Percentiles rank a stretch among this genome's conserved stretches.
Evolutionary conservation across 2,888 invertebrate species (phyloP).

Genomic region (Caenorhabditis wallacei): DNA sequence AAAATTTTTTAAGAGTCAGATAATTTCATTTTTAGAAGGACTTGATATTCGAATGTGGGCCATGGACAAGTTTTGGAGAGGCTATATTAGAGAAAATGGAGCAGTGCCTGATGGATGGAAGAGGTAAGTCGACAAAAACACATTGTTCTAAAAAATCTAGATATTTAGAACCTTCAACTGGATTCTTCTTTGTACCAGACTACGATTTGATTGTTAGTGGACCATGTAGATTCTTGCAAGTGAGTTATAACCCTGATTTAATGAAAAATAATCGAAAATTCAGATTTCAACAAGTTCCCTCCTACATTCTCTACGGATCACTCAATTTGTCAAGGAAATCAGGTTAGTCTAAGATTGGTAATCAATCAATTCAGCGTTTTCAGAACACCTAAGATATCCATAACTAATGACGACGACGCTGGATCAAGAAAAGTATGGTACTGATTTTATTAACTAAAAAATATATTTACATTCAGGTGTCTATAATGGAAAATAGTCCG

Average conservation of each 20-base stretch:
- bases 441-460: no score
- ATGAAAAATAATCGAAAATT: no score
- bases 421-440: conserved; percentile 32
- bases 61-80: conserved; percentile 95
- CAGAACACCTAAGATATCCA: conserved; percentile 56
- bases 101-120: conserved; percentile 22
- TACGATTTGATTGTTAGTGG: conserved; percentile 58
- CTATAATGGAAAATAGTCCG: conserved; percentile 30
- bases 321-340: conserved; percentile 54
- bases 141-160: no score
- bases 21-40: conserved; percentile 62
- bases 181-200: conserved; percentile 60
- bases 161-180: conserved; percentile 42
- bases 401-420: conserved; percentile 42
- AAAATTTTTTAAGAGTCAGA: background rate
- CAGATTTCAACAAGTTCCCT: conserved; percentile 56
- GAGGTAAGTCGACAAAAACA: conserved; percentile 23
- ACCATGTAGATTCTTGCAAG: conserved; percentile 65
- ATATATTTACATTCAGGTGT: no score
- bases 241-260: no score
- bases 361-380: background rate
- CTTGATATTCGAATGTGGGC: conserved; percentile 92
- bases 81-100: conserved; percentile 73
- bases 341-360: conserved; percentile 21
- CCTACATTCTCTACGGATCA: conserved; percentile 54